Evolutionary conservation across 2,113 vertebrate genomes (phyloP).

Genomic region (Eleginops maclovinus): DNA sequence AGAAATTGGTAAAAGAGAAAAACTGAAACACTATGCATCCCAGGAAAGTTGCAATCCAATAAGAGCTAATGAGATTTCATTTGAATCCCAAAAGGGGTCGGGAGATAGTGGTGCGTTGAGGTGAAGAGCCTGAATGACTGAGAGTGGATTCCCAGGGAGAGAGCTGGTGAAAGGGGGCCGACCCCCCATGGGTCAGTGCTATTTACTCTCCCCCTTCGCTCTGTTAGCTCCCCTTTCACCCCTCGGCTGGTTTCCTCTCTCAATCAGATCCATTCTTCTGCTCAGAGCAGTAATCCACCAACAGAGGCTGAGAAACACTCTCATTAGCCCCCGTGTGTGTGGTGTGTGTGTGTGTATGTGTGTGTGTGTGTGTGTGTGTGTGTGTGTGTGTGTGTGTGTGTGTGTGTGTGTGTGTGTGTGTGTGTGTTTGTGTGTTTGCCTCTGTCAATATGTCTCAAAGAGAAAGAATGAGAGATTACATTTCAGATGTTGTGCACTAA

Average conservation of each 20-base stretch:
- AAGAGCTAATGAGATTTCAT: constrained; percentile 81
- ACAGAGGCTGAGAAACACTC: constrained; percentile 72
- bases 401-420: constrained; percentile 23
- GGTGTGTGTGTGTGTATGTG: constrained; percentile 40
- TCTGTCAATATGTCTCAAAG: constrained; percentile 10
- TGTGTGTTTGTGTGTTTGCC: neutral
- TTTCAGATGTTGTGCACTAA: constrained; percentile 13
- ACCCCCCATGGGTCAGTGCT: constrained; percentile 71
- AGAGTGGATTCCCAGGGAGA: constrained; percentile 72
- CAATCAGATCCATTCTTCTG: constrained; percentile 78
- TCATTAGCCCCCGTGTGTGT: constrained; percentile 67
- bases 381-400: constrained; percentile 24
- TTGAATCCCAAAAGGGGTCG: constrained; percentile 78
- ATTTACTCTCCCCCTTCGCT: constrained; percentile 57
- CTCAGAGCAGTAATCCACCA: constrained; percentile 66
- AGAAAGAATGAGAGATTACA: constrained; percentile 20
- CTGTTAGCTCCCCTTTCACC: constrained; percentile 47
- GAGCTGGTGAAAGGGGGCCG: constrained; percentile 58
- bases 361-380: constrained; percentile 7
- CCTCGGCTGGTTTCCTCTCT: constrained; percentile 62
- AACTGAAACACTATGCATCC: constrained; percentile 60
- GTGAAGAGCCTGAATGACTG: constrained; percentile 52
- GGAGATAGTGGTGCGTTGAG: constrained; percentile 59
- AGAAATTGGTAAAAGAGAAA: constrained; percentile 40
- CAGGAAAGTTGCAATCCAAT: constrained; percentile 75